Evolutionary conservation across 92 coral and sea anemone genomes (phyloP).

Genomic region (Siderastrea siderea): DNA sequence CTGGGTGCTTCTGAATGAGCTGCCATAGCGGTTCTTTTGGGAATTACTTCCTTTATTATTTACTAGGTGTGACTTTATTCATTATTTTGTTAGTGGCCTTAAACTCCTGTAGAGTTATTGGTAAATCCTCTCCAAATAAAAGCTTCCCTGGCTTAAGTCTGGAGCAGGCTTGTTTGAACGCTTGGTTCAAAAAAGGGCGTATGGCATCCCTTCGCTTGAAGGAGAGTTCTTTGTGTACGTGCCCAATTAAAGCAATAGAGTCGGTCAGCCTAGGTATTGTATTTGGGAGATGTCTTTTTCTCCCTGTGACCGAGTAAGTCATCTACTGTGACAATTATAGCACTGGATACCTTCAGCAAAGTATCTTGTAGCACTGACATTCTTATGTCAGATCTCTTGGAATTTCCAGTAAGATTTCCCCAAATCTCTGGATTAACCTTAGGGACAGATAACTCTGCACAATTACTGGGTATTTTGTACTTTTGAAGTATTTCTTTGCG

Average conservation of each 20-base stretch:
- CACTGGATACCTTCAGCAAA: constrained; percentile 56
- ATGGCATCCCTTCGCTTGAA: background rate
- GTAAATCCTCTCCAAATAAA: constrained; percentile 46
- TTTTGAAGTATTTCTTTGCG: constrained; percentile 40
- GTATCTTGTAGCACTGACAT: constrained; percentile 36
- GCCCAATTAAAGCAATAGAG: too few species aligned
- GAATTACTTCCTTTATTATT: constrained; percentile 21
- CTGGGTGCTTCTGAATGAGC: too few species aligned
- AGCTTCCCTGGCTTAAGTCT: constrained; percentile 42
- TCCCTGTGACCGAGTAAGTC: constrained; percentile 21
- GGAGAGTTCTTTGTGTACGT: too few species aligned
- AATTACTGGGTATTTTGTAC: constrained; percentile 33
- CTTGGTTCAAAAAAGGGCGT: background rate
- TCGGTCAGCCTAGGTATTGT: background rate
- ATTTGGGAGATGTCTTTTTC: constrained; percentile 32
- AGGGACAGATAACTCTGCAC: constrained; percentile 20
- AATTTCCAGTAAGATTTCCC: constrained; percentile 30
- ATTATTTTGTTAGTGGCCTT: constrained; percentile 57
- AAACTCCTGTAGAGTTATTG: constrained; percentile 57
- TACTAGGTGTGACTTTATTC: constrained; percentile 10
- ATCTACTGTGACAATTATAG: constrained; percentile 21
- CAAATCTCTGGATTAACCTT: constrained; percentile 51
- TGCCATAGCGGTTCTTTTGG: constrained; percentile 16
- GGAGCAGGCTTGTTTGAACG: constrained; percentile 27
- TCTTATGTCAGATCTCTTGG: constrained; percentile 47